Base-by-base conservation (phyloP, 2,797 vertebrate genomes). In the Perodicticus potto region DNA sequence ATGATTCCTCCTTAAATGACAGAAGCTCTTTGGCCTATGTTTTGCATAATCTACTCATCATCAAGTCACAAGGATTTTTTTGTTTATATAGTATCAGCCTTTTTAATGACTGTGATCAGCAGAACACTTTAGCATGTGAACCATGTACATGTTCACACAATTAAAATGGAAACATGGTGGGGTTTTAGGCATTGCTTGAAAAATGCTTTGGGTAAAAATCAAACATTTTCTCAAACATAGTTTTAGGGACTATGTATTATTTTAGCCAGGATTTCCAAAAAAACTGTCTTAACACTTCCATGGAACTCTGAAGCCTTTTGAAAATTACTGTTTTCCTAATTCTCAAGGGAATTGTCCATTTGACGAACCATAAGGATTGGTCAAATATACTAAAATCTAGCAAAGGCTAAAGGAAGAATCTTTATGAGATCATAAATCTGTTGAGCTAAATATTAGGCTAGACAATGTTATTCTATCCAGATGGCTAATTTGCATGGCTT, bases 401-500 rank as follows among this genome's bases (percentile, higher is more conserved):
- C 40, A 81, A 53, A 89, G 1, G 29, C 34, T 93, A n/a, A 93
- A 93, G 53, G 49, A 93, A 80, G 57, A 92, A 61, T 91, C 12
- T 89, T 91, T 85, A 65, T 78, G 53, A 96, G 59, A 27, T 88
- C 80, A 43, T 85, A 92, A 78, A 90, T 92, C 13, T 61, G 9
- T 49, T 90, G 69, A 77, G 45, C 53, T 94, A 83, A 94, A 69
- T 92, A 97, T 92, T 95, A 93, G 59, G 34, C 45, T 86, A 90
- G 32, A 84, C 27, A 65, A 40, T 55, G 17, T 69, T 89, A 7
- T 61, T 81, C 53, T 73, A 86, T 63, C 77, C 94, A 97, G 85
- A 95, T 86, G 93, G 76, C 23, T 93, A 97, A 94, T 94, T 97
- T 94, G 22, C 73, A 95, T 87, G 89, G 19, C 53, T 93, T 91